Evolutionary conservation across 2,888 invertebrate species (phyloP), one percentile per base, ranked within the genome.

Genomic region (Lasioglossum lativentre): DNA sequence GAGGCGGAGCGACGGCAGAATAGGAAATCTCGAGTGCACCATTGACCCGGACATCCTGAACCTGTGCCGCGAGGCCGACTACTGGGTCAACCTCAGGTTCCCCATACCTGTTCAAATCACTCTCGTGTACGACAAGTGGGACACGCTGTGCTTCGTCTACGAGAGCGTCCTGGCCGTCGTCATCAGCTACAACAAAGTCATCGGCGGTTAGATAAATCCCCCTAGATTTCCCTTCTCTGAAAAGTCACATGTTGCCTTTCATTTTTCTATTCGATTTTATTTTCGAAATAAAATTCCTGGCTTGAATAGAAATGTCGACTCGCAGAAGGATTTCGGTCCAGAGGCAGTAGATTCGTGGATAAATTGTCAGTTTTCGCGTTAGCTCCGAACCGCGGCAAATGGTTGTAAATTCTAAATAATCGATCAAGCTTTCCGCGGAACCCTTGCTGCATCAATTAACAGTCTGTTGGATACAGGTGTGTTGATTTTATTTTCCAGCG

Each of bases 151-250:
- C 83, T 96, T 96, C 83, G 96, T 97, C 0, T 97, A 97, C 89
- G 97, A 97, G 90, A 97, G 97, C 90, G 97, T 98, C 0, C 91
- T 97, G 40, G 96, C 96, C 0, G 97, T 98, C 0, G 97, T 97
- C 0, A 96, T 97, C 72, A 97, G 97, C 47, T 98, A 98, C 94
- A 98, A 98, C 94, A 97, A 97, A 92, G 98, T 98, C 71, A 95
- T 98, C 70, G 96, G 95, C 79, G 93, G 95, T 95, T 63, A 63
- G 63, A n/a, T n/a, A n/a, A 63, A 63, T 27, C 52, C 52, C 52
- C 10, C 10, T 52, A 52, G 10, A 52, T 52, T 23, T n/a, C n/a
- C 52, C 6, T 2, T 23, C 19, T 23, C 47, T 2, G 47, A 47
- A 23, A 47, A 45, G 45, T 45, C 45, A 14, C 42, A 45, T 16